These are phyloP conservation scores for Saguinus imperator DNA, from an alignment of 2,113 vertebrate species.

Conservation along the genomic window DNA sequence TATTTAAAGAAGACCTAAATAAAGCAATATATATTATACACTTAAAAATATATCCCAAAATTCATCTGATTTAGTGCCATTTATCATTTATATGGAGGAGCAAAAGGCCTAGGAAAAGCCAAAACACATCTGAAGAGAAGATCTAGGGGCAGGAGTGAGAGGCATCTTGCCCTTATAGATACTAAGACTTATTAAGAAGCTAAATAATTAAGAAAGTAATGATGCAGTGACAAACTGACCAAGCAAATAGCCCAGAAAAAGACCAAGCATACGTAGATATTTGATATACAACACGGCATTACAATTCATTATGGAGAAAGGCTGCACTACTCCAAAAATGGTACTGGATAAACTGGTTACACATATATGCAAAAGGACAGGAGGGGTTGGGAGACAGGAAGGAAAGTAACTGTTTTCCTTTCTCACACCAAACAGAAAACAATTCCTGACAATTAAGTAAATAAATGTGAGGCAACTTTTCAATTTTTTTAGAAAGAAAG, in stretches of 20 bases:
- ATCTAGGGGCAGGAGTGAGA: too few species aligned
- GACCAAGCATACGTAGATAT: background rate
- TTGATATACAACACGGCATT: background rate
- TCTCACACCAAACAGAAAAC: background rate
- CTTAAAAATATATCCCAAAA: background rate
- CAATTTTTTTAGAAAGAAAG: background rate
- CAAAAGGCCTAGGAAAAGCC: background rate
- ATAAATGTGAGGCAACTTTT: background rate
- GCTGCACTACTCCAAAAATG: background rate
- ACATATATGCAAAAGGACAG: background rate
- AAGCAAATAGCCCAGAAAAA: background rate
- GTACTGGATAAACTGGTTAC: background rate
- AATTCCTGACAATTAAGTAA: background rate
- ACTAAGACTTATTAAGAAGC: background rate
- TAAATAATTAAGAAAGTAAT: background rate
- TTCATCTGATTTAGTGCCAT: background rate
- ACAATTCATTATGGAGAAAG: background rate
- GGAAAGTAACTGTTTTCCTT: background rate
- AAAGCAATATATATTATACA: background rate
- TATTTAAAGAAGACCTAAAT: background rate
- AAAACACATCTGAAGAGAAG: background rate
- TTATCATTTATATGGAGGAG: background rate
- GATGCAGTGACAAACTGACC: background rate
- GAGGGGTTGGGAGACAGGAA: background rate
- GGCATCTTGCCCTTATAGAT: background rate